phyloP scores from a whole-genome alignment of 2,888 invertebrate genomes.

The Acleris holmiana region DNA sequence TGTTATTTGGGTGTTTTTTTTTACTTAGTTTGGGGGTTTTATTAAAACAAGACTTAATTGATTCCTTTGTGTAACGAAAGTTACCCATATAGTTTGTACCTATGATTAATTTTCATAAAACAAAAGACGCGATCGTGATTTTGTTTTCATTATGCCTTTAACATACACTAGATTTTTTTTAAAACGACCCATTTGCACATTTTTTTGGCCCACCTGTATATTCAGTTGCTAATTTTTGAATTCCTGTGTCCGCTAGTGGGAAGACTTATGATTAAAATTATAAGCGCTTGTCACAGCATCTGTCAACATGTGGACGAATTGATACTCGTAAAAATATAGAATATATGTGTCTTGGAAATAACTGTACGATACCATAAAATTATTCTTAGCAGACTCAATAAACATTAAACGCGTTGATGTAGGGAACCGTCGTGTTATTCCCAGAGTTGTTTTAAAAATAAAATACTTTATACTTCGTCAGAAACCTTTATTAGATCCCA shows the following conservation, averaged over 20 bases:
- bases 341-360: conserved; percentile 23
- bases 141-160: too few species aligned
- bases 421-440: conserved; percentile 4
- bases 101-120: too few species aligned
- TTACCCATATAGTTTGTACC: too few species aligned
- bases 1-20: too few species aligned
- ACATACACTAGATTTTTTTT: too few species aligned
- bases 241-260: conserved; percentile 11
- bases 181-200: too few species aligned
- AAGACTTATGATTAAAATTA: conserved; percentile 29
- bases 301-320: conserved; percentile 27
- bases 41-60: too few species aligned
- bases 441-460: conserved; percentile 1
- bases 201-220: too few species aligned
- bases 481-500: conserved; percentile 6
- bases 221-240: conserved; percentile 27
- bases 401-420: conserved; percentile 6
- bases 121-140: too few species aligned
- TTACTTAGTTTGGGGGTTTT: too few species aligned
- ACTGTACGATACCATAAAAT: neutral
- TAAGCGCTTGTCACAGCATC: conserved; percentile 30
- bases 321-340: conserved; percentile 21
- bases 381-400: conserved; percentile 11
- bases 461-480: conserved; percentile 5
- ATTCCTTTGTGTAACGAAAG: too few species aligned